phyloP scores from a whole-genome alignment of 1,140 invertebrate genomes.

The Cyphomyrmex costatus region DNA sequence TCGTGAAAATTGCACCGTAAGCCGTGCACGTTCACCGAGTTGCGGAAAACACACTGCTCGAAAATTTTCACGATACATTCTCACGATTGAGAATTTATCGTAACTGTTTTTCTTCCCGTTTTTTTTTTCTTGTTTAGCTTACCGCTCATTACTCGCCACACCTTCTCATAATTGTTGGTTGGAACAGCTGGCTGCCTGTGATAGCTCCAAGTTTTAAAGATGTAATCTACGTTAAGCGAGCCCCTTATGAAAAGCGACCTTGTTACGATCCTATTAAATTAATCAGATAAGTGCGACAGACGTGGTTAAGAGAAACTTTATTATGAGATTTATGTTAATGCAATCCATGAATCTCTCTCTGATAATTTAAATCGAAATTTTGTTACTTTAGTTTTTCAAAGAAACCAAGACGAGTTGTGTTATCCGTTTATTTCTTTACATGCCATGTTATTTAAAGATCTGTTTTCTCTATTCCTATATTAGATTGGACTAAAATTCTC shows the following conservation, averaged over 20 bases:
- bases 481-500: too few species aligned
- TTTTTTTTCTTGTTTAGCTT: not conserved
- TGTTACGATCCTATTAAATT: constrained; percentile 51
- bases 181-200: constrained; percentile 32
- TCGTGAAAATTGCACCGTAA: constrained; percentile 43
- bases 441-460: too few species aligned
- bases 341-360: not conserved
- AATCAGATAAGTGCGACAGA: constrained; percentile 49
- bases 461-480: too few species aligned
- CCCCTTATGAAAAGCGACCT: constrained; percentile 20
- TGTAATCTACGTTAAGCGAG: constrained; percentile 46
- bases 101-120: constrained; percentile 15
- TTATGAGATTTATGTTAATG: constrained; percentile 18
- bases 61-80: constrained; percentile 32
- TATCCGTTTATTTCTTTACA: not conserved
- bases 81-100: constrained; percentile 38
- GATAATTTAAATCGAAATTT: not conserved
- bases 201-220: constrained; percentile 46
- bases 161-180: constrained; percentile 43
- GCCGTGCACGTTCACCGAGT: not conserved
- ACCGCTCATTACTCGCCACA: constrained; percentile 46
- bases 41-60: not conserved
- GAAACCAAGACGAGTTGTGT: not conserved
- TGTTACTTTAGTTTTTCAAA: not conserved
- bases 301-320: constrained; percentile 29